phyloP scores from a whole-genome alignment of 2,797 vertebrate genomes.

The Mionectes olivaceus region DNA sequence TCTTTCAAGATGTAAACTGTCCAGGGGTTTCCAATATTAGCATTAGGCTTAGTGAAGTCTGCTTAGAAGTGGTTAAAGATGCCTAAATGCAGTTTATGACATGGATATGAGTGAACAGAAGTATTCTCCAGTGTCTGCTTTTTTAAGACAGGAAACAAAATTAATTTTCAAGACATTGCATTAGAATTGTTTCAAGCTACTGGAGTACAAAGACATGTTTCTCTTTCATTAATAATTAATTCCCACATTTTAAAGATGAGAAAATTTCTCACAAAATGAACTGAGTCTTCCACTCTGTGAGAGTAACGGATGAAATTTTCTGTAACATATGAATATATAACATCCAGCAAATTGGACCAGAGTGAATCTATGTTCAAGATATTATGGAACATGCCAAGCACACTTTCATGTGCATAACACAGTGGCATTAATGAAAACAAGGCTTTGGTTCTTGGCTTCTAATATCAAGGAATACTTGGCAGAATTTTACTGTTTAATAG shows the following conservation, averaged over 20 bases:
- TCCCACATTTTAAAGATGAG: background rate
- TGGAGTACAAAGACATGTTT: background rate
- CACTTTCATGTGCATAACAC: background rate
- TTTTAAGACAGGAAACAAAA: slow-evolving; percentile 16
- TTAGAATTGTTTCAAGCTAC: slow-evolving; percentile 15
- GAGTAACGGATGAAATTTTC: background rate
- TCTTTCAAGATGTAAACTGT: background rate
- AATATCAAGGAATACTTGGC: background rate
- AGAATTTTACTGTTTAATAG: background rate
- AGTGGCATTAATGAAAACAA: background rate
- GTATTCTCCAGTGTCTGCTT: background rate
- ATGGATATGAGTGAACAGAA: background rate
- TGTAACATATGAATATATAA: background rate
- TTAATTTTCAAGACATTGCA: background rate
- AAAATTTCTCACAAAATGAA: background rate
- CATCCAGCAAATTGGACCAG: background rate
- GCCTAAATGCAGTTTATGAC: background rate
- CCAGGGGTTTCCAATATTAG: background rate
- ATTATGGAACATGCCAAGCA: background rate
- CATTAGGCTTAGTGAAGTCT: background rate
- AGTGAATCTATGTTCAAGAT: background rate
- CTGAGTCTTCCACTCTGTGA: background rate
- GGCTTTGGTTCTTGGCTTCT: background rate
- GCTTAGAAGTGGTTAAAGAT: background rate
- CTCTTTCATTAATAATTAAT: slow-evolving; percentile 28